Evolutionary conservation across 2,797 vertebrate genomes (phyloP).

Genomic region (Sarcophilus harrisii): DNA sequence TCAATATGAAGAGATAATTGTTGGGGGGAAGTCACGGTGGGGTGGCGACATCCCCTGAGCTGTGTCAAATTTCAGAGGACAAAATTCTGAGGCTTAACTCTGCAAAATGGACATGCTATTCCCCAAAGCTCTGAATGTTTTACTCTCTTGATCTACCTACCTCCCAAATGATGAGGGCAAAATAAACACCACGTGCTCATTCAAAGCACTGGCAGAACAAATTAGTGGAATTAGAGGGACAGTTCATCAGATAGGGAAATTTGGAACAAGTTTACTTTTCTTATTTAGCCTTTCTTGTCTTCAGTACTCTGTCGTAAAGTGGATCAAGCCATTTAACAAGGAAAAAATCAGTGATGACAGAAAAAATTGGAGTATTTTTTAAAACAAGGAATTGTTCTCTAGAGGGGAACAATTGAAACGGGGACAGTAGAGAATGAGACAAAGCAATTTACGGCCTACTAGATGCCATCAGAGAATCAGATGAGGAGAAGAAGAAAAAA

Average conservation of each 20-base stretch:
- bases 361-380: neutral
- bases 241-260: neutral
- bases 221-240: neutral
- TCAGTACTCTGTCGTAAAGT: neutral
- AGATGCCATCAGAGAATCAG: neutral
- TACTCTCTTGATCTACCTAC: neutral
- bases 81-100: neutral
- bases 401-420: neutral
- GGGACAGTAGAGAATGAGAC: neutral
- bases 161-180: neutral
- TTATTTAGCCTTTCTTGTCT: neutral
- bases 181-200: neutral
- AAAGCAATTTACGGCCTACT: neutral
- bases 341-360: neutral
- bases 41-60: neutral
- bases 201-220: neutral
- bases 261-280: neutral
- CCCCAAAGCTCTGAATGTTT: neutral
- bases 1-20: neutral
- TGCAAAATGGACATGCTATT: neutral
- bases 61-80: neutral
- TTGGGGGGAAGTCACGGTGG: neutral
- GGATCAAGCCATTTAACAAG: neutral
- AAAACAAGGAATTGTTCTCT: neutral
- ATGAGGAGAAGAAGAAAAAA: neutral